These are phyloP conservation scores for Allolobophora icterica DNA, from an alignment of 2,888 invertebrate species.

Conservation along the genomic window DNA sequence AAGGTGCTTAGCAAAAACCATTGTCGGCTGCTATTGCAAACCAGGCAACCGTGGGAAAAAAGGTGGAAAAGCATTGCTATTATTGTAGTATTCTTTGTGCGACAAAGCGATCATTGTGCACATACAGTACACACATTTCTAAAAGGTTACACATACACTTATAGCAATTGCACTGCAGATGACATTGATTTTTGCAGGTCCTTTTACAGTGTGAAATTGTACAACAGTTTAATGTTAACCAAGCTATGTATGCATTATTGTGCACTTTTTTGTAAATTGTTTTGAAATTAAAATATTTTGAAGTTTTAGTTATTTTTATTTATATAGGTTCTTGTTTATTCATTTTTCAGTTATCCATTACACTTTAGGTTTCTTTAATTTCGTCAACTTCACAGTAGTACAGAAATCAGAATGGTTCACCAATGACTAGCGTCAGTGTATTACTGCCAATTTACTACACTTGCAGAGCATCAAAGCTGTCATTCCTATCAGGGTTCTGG, in stretches of 20 bases:
- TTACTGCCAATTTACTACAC: not conserved
- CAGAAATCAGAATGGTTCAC: not conserved
- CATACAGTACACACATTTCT: not conserved
- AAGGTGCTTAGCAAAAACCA: too few relatives aligned
- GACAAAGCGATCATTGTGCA: not conserved
- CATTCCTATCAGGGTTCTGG: not conserved
- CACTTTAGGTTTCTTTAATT: not conserved
- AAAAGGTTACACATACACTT: not conserved
- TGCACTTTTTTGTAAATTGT: not conserved
- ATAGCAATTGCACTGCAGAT: not conserved
- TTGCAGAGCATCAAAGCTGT: not conserved
- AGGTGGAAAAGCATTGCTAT: too few relatives aligned
- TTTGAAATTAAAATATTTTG: slow-evolving; percentile 1
- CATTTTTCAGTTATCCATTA: not conserved
- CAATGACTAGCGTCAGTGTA: not conserved
- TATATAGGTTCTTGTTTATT: not conserved
- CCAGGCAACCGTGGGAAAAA: too few relatives aligned
- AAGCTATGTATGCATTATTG: not conserved
- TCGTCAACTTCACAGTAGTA: not conserved
- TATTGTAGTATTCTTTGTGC: too few relatives aligned
- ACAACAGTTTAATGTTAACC: not conserved
- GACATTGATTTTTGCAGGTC: not conserved
- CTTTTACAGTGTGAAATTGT: not conserved
- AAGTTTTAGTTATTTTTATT: not conserved
- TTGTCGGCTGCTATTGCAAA: too few relatives aligned